Evolutionary conservation across 2,113 vertebrate species (phyloP), one percentile per base, ranked within the genome.

Genomic region (Crotophaga sulcirostris): DNA sequence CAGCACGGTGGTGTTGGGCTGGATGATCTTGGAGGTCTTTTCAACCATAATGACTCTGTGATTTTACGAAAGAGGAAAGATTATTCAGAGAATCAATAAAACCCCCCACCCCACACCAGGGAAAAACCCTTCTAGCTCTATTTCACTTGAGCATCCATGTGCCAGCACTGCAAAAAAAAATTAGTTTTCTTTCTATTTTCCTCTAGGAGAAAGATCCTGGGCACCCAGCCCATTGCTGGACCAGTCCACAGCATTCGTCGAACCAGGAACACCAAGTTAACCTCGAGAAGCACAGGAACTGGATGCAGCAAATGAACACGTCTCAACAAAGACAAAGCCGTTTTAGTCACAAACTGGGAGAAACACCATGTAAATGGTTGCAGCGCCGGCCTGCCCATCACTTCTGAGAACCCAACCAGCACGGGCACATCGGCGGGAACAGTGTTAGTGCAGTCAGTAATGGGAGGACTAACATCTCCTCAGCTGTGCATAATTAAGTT

Each of bases 381-480:
- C 84, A 59, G 79, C 28, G 81, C 74, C 55, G 80, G 84, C 63
- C 85, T 69, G 49, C 74, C 91, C 66, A 60, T 91, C 84, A 80
- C 63, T 2, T 33, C 36, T 56, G 84, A 94, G 91, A 94, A 52
- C 58, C 90, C 87, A 76, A 80, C 75, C 5, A 74, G 81, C 59
- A 7, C 29, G 7, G 7, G 85, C 1, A 0, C 79, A 33, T 87
- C 38, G 0, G 54, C 34, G 73, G 89, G 76, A 94, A 26, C 8
- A 36, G 33, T 54, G 88, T 84, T 93, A 76, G 91, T 83, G 66
- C 52, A 54, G 42, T 16, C 90, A 88, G 86, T 83, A 83, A 87
- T 55, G 59, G 26, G 62, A 89, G 89, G 59, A 95, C 34, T 78
- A 49, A 96, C 69, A 68, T 85, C 84, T 86, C 92, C 96, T 96